These are phyloP conservation scores for Hoplodrina blanda DNA, from an alignment of 2,888 invertebrate species.

Conservation along the genomic window DNA sequence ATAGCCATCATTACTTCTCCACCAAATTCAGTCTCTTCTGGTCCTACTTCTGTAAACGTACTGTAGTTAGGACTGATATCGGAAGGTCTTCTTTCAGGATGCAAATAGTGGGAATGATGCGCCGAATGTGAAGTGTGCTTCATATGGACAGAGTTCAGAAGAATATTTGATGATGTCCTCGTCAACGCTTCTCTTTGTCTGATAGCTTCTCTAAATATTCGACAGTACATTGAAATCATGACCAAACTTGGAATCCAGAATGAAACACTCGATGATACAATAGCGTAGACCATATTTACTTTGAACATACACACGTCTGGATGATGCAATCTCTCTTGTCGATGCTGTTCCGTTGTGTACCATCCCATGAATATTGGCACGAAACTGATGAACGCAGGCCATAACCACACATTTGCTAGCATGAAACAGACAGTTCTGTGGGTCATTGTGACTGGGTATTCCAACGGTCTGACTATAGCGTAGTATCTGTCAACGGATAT, in stretches of 20 bases:
- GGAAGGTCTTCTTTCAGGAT: slow-evolving; percentile 86
- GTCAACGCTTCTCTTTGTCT: slow-evolving; percentile 95
- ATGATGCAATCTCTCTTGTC: slow-evolving; percentile 91
- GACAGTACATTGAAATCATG: slow-evolving; percentile 97
- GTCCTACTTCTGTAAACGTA: slow-evolving; percentile 88
- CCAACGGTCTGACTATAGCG: slow-evolving; percentile 97
- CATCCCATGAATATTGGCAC: slow-evolving; percentile 98
- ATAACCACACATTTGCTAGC: slow-evolving; percentile 97
- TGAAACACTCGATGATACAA: slow-evolving; percentile 97
- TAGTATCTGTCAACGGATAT: slow-evolving; percentile 98
- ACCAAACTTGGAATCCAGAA: slow-evolving; percentile 98
- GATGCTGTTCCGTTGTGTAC: slow-evolving; percentile 97
- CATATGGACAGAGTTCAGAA: slow-evolving; percentile 95
- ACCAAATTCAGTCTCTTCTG: slow-evolving; percentile 86
- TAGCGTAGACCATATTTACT: slow-evolving; percentile 96
- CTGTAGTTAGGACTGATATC: slow-evolving; percentile 89
- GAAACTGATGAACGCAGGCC: slow-evolving; percentile 97
- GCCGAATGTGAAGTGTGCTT: slow-evolving; percentile 94
- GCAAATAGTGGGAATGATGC: slow-evolving; percentile 90
- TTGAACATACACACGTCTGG: slow-evolving; percentile 95
- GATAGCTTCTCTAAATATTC: slow-evolving; percentile 95
- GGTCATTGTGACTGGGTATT: slow-evolving; percentile 98
- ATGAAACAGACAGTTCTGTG: slow-evolving; percentile 95
- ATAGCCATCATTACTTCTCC: slow-evolving; percentile 83
- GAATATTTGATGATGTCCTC: slow-evolving; percentile 96